Evolutionary conservation across 2,888 invertebrate species (phyloP).

Genomic region (Stenichneumon culpator): DNA sequence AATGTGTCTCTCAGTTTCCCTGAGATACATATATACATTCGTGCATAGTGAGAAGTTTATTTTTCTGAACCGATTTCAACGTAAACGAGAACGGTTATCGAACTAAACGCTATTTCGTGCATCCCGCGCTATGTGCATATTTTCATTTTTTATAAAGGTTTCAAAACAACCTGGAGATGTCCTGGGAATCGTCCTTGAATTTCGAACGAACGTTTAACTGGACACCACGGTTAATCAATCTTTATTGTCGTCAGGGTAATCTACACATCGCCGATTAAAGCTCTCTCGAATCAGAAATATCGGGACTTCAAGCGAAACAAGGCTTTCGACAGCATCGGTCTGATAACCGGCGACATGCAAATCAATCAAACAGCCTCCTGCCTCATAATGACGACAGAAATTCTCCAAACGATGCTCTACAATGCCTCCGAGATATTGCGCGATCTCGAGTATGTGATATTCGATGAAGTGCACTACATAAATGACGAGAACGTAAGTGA

Average conservation of each 20-base stretch:
- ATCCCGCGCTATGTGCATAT: no score
- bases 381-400: conserved; percentile 99
- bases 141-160: no score
- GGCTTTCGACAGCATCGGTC: conserved; percentile 95
- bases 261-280: conserved; percentile 99
- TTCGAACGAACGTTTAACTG: not conserved
- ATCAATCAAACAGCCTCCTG: conserved; percentile 97
- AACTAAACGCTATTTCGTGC: no score
- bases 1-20: not conserved
- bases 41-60: no score
- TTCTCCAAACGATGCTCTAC: conserved; percentile 98
- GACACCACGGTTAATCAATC: not conserved
- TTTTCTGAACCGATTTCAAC: no score
- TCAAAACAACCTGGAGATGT: no score
- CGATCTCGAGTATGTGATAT: conserved; percentile 99
- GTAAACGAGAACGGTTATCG: no score
- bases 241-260: conserved; percentile 89
- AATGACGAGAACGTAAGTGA: conserved; percentile 94
- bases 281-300: conserved; percentile 99
- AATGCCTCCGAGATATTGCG: conserved; percentile 97
- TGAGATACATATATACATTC: no score
- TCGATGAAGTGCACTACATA: conserved; percentile 99
- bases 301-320: conserved; percentile 95
- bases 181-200: not conserved
- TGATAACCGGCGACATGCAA: conserved; percentile 98